These are phyloP conservation scores for Hetaerina titia DNA, from an alignment of 2,888 invertebrate species.

Conservation along the genomic window DNA sequence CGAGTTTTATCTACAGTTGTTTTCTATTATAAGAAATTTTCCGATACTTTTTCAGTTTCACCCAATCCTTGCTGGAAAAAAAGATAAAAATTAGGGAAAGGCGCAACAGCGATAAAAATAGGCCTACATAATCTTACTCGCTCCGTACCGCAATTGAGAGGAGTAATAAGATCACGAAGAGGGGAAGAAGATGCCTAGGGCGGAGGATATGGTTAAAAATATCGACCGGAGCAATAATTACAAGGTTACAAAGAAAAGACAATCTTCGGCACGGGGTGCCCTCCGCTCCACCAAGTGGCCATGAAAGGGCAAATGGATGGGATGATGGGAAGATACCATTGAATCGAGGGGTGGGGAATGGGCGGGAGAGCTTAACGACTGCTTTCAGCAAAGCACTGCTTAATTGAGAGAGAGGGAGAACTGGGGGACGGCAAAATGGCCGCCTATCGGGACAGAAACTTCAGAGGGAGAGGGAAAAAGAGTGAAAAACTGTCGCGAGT, in stretches of 20 bases:
- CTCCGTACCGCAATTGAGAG: no score
- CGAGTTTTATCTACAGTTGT: no score
- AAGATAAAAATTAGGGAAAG: no score
- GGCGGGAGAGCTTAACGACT: conserved; percentile 14
- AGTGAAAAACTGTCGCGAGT: neutral
- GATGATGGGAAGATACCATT: neutral
- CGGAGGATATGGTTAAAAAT: neutral
- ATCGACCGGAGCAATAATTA: neutral
- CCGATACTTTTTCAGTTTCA: no score
- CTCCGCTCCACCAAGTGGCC: neutral
- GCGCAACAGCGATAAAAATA: no score
- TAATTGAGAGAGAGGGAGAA: neutral
- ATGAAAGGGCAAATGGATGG: neutral
- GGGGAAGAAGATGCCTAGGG: neutral
- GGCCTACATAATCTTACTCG: no score
- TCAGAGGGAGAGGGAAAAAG: neutral
- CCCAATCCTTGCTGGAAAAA: no score
- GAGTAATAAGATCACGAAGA: neutral
- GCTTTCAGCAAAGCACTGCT: conserved; percentile 3
- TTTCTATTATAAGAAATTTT: no score
- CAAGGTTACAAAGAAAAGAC: conserved; percentile 13
- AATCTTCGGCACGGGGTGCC: neutral
- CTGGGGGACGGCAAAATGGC: neutral
- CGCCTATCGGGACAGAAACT: neutral
- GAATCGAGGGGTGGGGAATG: neutral